Base-by-base conservation (phyloP, 2,797 vertebrate genomes). In the Staurois parvus region DNA sequence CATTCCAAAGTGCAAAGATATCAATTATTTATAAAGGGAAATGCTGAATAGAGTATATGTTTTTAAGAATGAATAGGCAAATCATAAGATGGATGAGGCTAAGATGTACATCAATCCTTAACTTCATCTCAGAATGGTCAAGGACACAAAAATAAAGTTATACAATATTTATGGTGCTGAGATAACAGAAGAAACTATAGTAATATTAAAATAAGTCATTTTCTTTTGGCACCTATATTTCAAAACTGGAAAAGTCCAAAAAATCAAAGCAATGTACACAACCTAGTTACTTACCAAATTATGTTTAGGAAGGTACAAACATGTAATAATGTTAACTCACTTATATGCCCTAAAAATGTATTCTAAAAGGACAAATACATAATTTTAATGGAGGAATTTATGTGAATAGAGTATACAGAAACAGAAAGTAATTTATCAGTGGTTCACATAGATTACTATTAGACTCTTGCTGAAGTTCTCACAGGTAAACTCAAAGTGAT, bases 1-100 rank as follows among this genome's bases (percentile, higher is more conserved):
- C 85, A 87, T 87, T 87, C 67, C 70, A 87, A 72, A 87, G 85
- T 87, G 81, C 81, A 87, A 87, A 87, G 76, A 79, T 84, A 87
- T 83, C 40, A 73, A 87, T 87, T 87, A 87, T 87, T 87, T 79
- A 87, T 78, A 30, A 87, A 81, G 70, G 81, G 62, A 87, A 87
- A 87, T 84, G 81, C 66, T 79, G 85, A 28, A 87, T 69, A 84
- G 74, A 83, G 74, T 81, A 86, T 86, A 82, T 77, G 67, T 79
- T 87, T 86, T 83, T 87, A 79, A 74, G 69, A 87, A 67, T 79
- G 79, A 72, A 83, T 78, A 79, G 81, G 75, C 85, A 87, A 78
- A 83, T 77, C 74, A 48, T n/a, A 79, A 79, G 81, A 87, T 79
- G 42, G 85, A 87, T 87, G 85, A 62, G 76, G 30, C 45, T 32